Evolutionary conservation across 2,888 invertebrate genomes (phyloP).

Genomic region (Rhabditoides inermis): DNA sequence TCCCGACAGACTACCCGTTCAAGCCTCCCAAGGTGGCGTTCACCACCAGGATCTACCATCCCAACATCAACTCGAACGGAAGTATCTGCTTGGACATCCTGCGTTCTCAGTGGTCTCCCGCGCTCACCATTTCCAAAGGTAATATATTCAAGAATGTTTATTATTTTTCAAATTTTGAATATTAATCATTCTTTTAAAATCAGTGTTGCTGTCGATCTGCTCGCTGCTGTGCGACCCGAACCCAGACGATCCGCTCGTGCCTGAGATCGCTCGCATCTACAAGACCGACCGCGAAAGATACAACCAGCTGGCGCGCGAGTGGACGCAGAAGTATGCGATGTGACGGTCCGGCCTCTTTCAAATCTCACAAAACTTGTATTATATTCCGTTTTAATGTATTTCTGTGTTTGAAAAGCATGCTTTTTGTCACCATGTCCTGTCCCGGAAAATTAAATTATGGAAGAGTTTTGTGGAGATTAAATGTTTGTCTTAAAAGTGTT

Average conservation of each 20-base stretch:
- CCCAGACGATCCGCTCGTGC: slow-evolving; percentile 98
- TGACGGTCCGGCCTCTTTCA: slow-evolving; percentile 19
- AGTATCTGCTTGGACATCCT: slow-evolving; percentile 99
- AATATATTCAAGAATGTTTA: no score
- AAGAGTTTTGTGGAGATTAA: no score
- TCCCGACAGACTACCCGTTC: slow-evolving; percentile 99
- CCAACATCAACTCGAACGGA: slow-evolving; percentile 99
- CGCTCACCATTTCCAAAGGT: slow-evolving; percentile 99
- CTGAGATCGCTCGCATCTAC: slow-evolving; percentile 99
- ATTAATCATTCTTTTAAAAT: neutral
- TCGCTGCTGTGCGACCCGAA: slow-evolving; percentile 99
- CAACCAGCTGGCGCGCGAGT: slow-evolving; percentile 98
- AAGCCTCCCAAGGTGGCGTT: slow-evolving; percentile 98
- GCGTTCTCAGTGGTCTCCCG: slow-evolving; percentile 99
- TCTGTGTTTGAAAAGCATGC: neutral
- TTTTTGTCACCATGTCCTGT: neutral
- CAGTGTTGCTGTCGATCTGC: slow-evolving; percentile 99
- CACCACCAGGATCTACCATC: slow-evolving; percentile 99
- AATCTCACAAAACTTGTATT: slow-evolving; percentile 8
- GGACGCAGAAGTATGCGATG: slow-evolving; percentile 99
- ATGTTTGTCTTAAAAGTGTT: slow-evolving; percentile 1
- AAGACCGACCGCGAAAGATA: slow-evolving; percentile 97
- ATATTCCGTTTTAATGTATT: slow-evolving; percentile 3
- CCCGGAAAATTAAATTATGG: slow-evolving; percentile 1
- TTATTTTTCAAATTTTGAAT: no score